These are phyloP conservation scores for Podarcis muralis DNA, from an alignment of 2,113 vertebrate genomes.

Conservation along the genomic window DNA sequence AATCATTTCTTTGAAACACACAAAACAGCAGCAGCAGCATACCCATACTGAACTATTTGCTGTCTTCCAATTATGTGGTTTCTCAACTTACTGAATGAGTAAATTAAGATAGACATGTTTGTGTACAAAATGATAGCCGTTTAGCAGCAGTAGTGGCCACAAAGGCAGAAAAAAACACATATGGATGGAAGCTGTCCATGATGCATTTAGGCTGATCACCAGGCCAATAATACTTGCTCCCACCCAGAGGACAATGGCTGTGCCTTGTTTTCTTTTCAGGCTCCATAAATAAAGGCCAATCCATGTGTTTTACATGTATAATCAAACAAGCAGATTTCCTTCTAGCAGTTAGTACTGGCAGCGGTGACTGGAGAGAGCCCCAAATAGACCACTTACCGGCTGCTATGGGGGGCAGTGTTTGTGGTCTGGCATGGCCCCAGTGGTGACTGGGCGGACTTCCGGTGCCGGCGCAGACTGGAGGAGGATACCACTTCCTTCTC, in stretches of 20 bases:
- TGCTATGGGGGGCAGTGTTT: too few relatives aligned
- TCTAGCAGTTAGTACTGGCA: neutral
- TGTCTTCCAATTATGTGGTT: slow-evolving; percentile 27
- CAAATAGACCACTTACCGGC: neutral
- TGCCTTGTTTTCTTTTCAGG: neutral
- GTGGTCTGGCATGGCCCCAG: too few relatives aligned
- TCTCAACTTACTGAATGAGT: slow-evolving; percentile 13
- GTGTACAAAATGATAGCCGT: slow-evolving; percentile 9
- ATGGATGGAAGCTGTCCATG: neutral
- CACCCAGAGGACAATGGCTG: neutral
- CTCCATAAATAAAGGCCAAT: neutral
- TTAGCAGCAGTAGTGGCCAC: slow-evolving; percentile 14
- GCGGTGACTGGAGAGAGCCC: neutral
- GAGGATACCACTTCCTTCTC: too few relatives aligned
- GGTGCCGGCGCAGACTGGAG: too few relatives aligned
- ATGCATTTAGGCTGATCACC: neutral
- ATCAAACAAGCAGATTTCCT: neutral
- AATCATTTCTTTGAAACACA: neutral
- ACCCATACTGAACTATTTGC: slow-evolving; percentile 6
- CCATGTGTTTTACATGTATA: too few relatives aligned
- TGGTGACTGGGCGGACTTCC: too few relatives aligned
- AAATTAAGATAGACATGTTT: slow-evolving; percentile 22
- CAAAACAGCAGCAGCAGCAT: neutral
- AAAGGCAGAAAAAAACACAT: neutral
- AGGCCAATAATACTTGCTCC: neutral